phyloP scores from a whole-genome alignment of 1,140 invertebrate genomes.

The Coelopa frigida region DNA sequence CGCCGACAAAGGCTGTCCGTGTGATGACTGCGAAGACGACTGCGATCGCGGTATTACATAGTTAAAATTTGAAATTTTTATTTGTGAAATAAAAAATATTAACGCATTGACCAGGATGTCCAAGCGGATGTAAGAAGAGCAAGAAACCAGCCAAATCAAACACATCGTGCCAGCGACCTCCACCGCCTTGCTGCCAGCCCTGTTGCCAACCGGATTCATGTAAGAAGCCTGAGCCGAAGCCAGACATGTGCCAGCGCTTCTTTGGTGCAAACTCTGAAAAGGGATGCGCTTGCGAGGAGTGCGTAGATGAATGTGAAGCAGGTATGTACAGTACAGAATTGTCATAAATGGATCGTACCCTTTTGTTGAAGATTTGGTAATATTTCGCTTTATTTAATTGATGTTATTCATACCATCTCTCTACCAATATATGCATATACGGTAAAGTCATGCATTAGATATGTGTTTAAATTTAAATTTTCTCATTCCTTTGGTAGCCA shows the following conservation, averaged over 20 bases:
- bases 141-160: slow-evolving; percentile 1
- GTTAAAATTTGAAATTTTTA: not conserved
- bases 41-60: slow-evolving; percentile 14
- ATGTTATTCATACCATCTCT: not conserved
- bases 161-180: slow-evolving; percentile 1
- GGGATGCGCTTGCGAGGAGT: slow-evolving; percentile 13
- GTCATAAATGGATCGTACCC: slow-evolving; percentile 15
- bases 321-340: slow-evolving; percentile 1
- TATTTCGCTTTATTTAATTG: not conserved
- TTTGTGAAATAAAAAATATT: not conserved
- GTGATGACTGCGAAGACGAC: slow-evolving; percentile 23
- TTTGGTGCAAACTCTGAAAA: not conserved
- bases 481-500: slow-evolving; percentile 2
- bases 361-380: slow-evolving; percentile 9
- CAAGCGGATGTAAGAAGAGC: slow-evolving; percentile 9
- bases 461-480: slow-evolving; percentile 6
- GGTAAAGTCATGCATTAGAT: not conserved
- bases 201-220: slow-evolving; percentile 3
- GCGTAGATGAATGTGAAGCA: slow-evolving; percentile 13
- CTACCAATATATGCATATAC: no score
- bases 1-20: slow-evolving; percentile 32
- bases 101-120: not conserved
- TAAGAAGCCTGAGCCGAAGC: not conserved
- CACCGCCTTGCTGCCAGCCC: not conserved
- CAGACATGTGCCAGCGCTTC: slow-evolving; percentile 6